These are phyloP conservation scores for Pseudotriccus pelzelni DNA, from an alignment of 2,797 vertebrate species.

Conservation along the genomic window DNA sequence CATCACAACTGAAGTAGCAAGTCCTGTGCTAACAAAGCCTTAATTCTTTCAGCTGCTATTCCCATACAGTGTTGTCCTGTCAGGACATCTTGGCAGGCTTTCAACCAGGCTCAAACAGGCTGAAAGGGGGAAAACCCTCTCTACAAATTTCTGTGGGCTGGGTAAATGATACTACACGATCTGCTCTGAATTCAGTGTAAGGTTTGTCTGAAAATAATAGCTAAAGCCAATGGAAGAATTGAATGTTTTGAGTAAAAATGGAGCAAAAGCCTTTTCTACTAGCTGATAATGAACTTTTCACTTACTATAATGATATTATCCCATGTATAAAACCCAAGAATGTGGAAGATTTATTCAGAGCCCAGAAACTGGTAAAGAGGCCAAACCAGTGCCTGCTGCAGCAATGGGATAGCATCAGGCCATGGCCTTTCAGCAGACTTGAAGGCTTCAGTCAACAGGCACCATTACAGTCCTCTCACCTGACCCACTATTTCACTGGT, in stretches of 20 bases:
- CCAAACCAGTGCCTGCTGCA: neutral
- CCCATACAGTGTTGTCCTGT: neutral
- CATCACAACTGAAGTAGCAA: neutral
- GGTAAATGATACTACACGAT: neutral
- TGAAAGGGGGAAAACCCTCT: neutral
- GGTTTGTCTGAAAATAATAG: neutral
- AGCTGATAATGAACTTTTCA: neutral
- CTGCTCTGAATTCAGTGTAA: neutral
- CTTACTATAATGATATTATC: neutral
- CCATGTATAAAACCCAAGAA: neutral
- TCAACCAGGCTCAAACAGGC: neutral
- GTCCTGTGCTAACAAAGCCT: neutral
- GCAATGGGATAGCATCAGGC: neutral
- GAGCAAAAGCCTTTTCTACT: neutral
- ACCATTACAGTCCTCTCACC: neutral
- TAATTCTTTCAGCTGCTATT: neutral
- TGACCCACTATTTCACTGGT: neutral
- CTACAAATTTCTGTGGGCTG: fast-evolving
- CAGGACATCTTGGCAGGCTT: neutral
- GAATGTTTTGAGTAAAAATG: neutral
- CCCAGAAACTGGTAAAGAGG: neutral
- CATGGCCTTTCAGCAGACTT: neutral
- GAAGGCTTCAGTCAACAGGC: neutral
- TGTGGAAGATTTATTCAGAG: neutral
- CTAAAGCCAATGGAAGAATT: neutral